Conservation (phyloP, 2,888 invertebrate species). For the Cybosia mesomella region DNA sequence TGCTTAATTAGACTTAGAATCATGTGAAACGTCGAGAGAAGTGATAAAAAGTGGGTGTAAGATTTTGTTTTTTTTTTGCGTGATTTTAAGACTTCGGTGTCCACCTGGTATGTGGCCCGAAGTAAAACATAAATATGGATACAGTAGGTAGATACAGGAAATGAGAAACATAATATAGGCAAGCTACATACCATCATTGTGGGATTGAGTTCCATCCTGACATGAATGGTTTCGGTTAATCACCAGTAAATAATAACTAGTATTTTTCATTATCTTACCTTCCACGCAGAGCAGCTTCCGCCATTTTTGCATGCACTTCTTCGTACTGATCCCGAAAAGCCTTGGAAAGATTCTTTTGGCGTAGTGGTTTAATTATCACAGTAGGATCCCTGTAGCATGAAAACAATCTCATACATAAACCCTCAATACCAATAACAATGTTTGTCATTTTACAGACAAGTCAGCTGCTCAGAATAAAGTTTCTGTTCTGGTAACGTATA, state of each 20-base stretch:
- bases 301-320: conserved; percentile 87
- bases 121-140: too few relatives aligned
- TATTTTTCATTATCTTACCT: conserved; percentile 70
- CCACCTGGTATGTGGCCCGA: too few relatives aligned
- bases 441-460: too few relatives aligned
- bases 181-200: background rate
- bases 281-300: conserved; percentile 85
- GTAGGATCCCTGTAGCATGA: conserved; percentile 68
- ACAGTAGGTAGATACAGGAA: too few relatives aligned
- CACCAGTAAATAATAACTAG: background rate
- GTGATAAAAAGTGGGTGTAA: too few relatives aligned
- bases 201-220: background rate
- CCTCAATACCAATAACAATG: too few relatives aligned
- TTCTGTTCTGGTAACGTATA: too few relatives aligned
- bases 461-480: too few relatives aligned
- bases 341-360: conserved; percentile 88
- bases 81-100: too few relatives aligned
- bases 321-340: conserved; percentile 85
- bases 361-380: conserved; percentile 85
- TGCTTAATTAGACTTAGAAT: too few relatives aligned
- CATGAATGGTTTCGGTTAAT: background rate
- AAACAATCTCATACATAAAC: background rate
- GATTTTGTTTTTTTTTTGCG: too few relatives aligned
- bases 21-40: too few relatives aligned
- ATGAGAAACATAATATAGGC: background rate